Evolutionary conservation across 2,113 vertebrate genomes (phyloP), one percentile per base, ranked within the genome.

Genomic region (Chamaea fasciata): DNA sequence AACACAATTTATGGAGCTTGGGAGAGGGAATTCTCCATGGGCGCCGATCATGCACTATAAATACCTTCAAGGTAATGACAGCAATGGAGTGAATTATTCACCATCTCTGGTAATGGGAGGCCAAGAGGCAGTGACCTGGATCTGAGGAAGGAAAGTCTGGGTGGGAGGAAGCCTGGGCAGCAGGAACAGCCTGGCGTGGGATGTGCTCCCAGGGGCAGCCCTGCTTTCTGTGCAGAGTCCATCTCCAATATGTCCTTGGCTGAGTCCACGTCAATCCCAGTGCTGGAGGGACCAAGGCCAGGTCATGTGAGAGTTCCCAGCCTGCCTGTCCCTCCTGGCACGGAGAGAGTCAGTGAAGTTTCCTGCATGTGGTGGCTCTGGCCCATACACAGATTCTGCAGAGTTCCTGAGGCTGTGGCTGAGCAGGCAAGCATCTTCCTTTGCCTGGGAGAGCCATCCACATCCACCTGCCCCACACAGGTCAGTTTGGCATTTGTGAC

Each of bases 21-120:
- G 91, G 70, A 94, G 78, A 83, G 39, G 63, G 91, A 94, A 88
- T 77, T 83, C 82, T 92, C 85, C 19, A 13, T 76, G 87, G 94
- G 69, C 89, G 44, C 78, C 49, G 17, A 89, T 92, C 92, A 74
- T 0, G 8, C n/a, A 63, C 97, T 96, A 94, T 97, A 98, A 98
- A 98, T 98, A 97, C 96, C 92, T 98, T 86, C 92, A 96, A 97
- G 92, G 96, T 97, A 98, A 97, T 96, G 97, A 97, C 97, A 96
- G 94, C 97, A 97, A 94, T 75, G 95, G 90, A 97, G 97, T 95
- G 94, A 97, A 97, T 97, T 97, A 97, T 97, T 98, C 96, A 96
- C 97, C 89, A 83, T 96, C 84, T 31, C 57, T 69, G 95, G 89
- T 22, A 75, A 91, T 94, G 96, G 60, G 80, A 98, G 97, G 97